Evolutionary conservation across 1,140 invertebrate genomes (phyloP), one percentile per base, ranked within the genome.

Genomic region (Cydia amplana): DNA sequence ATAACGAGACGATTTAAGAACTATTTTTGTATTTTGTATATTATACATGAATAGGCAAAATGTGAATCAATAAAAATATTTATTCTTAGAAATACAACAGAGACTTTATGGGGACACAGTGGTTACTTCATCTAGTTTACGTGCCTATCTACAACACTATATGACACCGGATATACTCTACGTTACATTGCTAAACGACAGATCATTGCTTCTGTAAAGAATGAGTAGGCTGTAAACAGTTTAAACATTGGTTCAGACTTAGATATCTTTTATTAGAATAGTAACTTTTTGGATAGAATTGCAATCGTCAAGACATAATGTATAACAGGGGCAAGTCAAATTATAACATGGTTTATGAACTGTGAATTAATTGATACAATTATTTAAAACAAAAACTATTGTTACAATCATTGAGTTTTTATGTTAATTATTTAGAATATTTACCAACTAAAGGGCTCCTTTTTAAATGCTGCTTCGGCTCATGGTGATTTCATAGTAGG

Each of bases 1-100:
- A 82, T 77, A 78, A 83, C 77, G 77, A 82, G 73, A 81, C 79
- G 77, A 83, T 78, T 75, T 77, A 77, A 79, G 73, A 84, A 82
- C 81, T 87, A 85, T 84, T 85, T 90, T 90, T 90, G 77, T 90
- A 87, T 89, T 90, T 87, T 91, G 88, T 91, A 91, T 90, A 90
- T 89, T 90, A 88, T 92, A 92, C 89, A 91, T 87, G 88, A 91
- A 91, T 91, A 91, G 90, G 88, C 89, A 91, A 91, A 91, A 90
- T 85, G 90, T 91, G 90, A 89, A 88, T 89, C 83, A 87, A 88
- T 90, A 90, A 89, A 91, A 90, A 88, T 88, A 89, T 87, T 87
- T 87, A 90, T 84, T 85, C 84, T 86, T 88, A 89, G 80, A 86
- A 84, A 87, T 90, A 91, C 81, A 86, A 87, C 82, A 89, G 79